Evolutionary conservation across 2,888 invertebrate genomes (phyloP), one percentile per base, ranked within the genome.

Genomic region (Mimas tiliae): DNA sequence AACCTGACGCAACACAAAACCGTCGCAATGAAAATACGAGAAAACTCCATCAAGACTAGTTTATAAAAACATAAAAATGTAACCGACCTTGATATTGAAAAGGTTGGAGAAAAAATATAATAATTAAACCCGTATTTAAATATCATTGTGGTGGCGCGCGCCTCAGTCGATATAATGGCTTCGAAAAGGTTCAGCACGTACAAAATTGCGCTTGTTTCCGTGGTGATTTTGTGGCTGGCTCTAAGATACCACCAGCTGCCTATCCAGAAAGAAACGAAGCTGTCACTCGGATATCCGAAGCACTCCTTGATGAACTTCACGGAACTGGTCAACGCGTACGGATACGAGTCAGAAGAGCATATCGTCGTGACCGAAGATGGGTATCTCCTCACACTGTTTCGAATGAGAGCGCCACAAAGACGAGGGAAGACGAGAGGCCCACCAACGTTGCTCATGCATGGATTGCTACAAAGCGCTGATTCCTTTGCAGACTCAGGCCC

Each of bases 361-460:
- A 76, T 69, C 0, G 83, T 86, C 0, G 67, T 80, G 1, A 90
- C 90, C 0, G 83, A 87, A 42, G 91, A 91, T 70, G 90, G 89
- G 50, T 90, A 90, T 58, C 65, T 88, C 9, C 68, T 91, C 9
- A 85, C 81, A 0, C 69, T 87, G 53, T 88, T 89, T 67, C 78
- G 85, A 50, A 80, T 66, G 0, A 77, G 78, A 45, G 80, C 79
- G 0, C 80, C 62, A 38, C 78, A 81, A 12, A 88, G 87, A 65
- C 33, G 70, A 0, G 68, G 73, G 8, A 67, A 64, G 11, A 68
- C 70, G 33, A 77, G 68, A 38, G 67, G 48, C 12, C 42, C 83
- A 0, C 90, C 91, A 0, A 86, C 90, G 7, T 62, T 91, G 4
- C 77, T 91, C 19, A 85, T 89, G 86, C 91, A 90, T 67, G 91